phyloP scores from a whole-genome alignment of 2,797 vertebrate genomes.

The Aotus griseimembra region DNA sequence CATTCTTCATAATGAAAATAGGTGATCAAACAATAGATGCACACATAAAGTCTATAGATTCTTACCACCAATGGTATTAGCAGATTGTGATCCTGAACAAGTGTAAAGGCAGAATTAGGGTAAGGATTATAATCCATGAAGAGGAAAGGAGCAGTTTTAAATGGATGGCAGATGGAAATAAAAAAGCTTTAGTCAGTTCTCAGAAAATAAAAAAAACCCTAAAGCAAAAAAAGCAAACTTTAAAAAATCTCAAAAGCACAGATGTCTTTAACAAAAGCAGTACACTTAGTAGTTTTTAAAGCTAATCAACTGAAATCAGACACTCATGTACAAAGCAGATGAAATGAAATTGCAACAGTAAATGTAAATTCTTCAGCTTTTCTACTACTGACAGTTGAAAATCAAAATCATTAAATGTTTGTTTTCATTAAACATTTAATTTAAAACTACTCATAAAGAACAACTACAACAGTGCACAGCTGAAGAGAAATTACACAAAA shows the following conservation, averaged over 20 bases:
- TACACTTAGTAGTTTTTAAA: constrained; percentile 80
- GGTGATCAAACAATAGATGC: constrained; percentile 83
- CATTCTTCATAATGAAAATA: constrained; percentile 81
- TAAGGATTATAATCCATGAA: constrained; percentile 88
- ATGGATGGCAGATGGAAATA: constrained; percentile 91
- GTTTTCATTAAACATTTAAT: constrained; percentile 76
- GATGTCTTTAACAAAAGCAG: constrained; percentile 83
- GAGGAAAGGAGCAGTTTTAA: constrained; percentile 93
- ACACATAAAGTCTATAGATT: constrained; percentile 88
- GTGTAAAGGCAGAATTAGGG: constrained; percentile 90
- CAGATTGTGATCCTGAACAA: constrained; percentile 99
- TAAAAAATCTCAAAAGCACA: constrained; percentile 69
- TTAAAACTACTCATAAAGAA: constrained; percentile 70
- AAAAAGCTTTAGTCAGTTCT: constrained; percentile 88
- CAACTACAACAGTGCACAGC: constrained; percentile 56
- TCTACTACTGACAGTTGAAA: constrained; percentile 38
- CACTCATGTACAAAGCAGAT: constrained; percentile 83
- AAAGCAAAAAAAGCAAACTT: constrained; percentile 62
- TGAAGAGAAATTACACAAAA: constrained; percentile 79
- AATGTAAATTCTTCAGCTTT: constrained; percentile 84
- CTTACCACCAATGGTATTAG: constrained; percentile 98
- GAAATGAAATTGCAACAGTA: constrained; percentile 82
- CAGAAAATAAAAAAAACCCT: constrained; percentile 65
- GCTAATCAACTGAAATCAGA: constrained; percentile 77
- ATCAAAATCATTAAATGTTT: constrained; percentile 80